These are phyloP conservation scores for Engystomops pustulosus DNA, from an alignment of 2,113 vertebrate genomes.

Conservation along the genomic window DNA sequence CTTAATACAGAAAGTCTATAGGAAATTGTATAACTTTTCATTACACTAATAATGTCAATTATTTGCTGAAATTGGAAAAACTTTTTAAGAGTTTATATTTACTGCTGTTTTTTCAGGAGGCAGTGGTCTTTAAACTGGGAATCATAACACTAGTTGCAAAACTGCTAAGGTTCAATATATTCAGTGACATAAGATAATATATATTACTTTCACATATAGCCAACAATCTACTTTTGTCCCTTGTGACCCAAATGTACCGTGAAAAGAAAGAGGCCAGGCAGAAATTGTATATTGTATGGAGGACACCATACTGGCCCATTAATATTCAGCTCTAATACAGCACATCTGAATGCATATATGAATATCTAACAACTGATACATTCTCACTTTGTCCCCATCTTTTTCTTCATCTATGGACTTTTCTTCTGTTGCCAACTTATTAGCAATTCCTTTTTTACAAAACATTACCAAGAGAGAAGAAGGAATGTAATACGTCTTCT, in stretches of 20 bases:
- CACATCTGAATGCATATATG: conserved; percentile 52
- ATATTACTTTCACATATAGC: neutral
- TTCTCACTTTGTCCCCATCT: conserved; percentile 35
- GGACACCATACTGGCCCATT: conserved; percentile 14
- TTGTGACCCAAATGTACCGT: neutral
- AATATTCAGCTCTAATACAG: conserved; percentile 23
- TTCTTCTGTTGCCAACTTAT: conserved; percentile 46
- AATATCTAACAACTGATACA: conserved; percentile 34
- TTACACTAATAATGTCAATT: too few relatives aligned
- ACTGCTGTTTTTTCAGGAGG: too few relatives aligned
- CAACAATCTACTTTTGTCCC: too few relatives aligned
- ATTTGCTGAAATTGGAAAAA: too few relatives aligned
- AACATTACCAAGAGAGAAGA: conserved; percentile 40
- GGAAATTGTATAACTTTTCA: too few relatives aligned
- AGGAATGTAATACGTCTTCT: conserved; percentile 45
- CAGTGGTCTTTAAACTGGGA: neutral
- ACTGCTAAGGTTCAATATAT: neutral
- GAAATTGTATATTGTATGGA: conserved; percentile 17
- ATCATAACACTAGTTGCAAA: too few relatives aligned
- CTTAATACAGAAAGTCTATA: too few relatives aligned
- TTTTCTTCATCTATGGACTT: conserved; percentile 39
- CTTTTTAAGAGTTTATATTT: too few relatives aligned
- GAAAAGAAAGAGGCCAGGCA: neutral
- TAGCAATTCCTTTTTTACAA: conserved; percentile 49
- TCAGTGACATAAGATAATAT: neutral